phyloP scores from a whole-genome alignment of 2,113 vertebrate species.

The Rhipidura dahli region DNA sequence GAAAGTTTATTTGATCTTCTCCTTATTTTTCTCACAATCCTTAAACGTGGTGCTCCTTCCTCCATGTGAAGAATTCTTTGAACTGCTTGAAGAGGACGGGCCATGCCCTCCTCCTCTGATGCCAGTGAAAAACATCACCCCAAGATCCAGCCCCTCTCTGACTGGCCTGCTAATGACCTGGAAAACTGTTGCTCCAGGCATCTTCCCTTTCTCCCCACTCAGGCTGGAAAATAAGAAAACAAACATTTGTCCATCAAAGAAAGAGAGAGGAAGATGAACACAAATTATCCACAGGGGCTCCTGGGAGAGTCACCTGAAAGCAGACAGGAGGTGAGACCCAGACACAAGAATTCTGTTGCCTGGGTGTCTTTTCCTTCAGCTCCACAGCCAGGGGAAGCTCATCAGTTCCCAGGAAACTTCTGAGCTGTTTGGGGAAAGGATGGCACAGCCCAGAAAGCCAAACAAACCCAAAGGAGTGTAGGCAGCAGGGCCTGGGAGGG shows the following conservation, averaged over 20 bases:
- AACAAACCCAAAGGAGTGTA: not conserved
- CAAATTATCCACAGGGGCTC: not conserved
- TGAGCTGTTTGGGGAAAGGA: not conserved
- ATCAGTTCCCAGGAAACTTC: not conserved
- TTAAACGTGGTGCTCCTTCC: not conserved
- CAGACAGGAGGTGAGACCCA: not conserved
- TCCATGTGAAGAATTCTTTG: not conserved
- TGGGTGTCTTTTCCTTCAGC: not conserved
- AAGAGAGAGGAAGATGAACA: not conserved
- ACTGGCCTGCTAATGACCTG: not conserved
- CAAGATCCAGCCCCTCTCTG: not conserved
- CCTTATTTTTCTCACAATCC: not conserved
- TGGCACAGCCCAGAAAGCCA: not conserved
- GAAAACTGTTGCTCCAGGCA: not conserved
- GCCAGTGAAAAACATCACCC: not conserved
- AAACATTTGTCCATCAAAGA: not conserved
- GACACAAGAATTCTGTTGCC: not conserved
- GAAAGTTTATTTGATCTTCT: slow-evolving; percentile 21
- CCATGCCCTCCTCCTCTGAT: not conserved
- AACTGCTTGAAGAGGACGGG: not conserved
- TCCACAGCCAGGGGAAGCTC: not conserved
- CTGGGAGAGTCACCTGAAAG: not conserved
- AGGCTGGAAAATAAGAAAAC: not conserved
- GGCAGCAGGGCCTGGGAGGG: not conserved
- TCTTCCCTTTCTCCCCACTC: not conserved